Conservation (phyloP, 2,797 vertebrate species). For the Sylvilagus floridanus region DNA sequence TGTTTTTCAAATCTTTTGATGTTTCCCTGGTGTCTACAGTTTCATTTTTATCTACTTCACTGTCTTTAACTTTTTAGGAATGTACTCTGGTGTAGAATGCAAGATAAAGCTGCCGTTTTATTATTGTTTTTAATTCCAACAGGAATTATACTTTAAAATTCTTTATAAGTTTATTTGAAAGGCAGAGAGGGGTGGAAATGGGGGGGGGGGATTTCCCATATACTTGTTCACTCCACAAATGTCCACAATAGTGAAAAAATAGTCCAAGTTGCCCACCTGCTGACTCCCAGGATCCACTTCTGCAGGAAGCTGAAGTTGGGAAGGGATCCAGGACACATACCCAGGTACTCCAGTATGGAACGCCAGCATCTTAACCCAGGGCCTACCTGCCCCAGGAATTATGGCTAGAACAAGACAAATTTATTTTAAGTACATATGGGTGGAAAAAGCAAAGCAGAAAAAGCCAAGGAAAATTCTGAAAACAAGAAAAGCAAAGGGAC, state of each 20-base stretch:
- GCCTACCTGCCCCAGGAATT: too few relatives aligned
- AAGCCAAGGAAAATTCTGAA: slow-evolving; percentile 31
- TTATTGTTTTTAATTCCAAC: neutral
- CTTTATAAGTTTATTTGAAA: too few relatives aligned
- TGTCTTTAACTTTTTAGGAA: slow-evolving; percentile 49
- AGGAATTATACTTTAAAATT: slow-evolving; percentile 14
- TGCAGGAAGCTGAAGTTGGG: too few relatives aligned
- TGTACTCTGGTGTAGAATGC: slow-evolving; percentile 24
- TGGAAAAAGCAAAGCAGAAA: slow-evolving; percentile 7
- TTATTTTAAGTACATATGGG: slow-evolving; percentile 25
- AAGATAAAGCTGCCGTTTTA: neutral
- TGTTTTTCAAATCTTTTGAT: slow-evolving; percentile 10
- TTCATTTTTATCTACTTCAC: neutral
- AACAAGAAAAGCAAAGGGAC: neutral
- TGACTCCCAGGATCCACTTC: too few relatives aligned
- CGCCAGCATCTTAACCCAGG: too few relatives aligned
- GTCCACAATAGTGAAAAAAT: too few relatives aligned
- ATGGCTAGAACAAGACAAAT: neutral
- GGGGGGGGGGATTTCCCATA: too few relatives aligned
- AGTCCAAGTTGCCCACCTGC: too few relatives aligned
- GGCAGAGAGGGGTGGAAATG: too few relatives aligned
- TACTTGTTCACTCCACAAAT: too few relatives aligned
- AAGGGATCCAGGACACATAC: too few relatives aligned
- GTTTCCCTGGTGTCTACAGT: slow-evolving; percentile 34
- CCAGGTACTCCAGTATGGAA: too few relatives aligned